Evolutionary conservation across 92 coral and sea anemone genomes (phyloP), one percentile per base, ranked within the genome.

Genomic region (Paramuricea clavata): DNA sequence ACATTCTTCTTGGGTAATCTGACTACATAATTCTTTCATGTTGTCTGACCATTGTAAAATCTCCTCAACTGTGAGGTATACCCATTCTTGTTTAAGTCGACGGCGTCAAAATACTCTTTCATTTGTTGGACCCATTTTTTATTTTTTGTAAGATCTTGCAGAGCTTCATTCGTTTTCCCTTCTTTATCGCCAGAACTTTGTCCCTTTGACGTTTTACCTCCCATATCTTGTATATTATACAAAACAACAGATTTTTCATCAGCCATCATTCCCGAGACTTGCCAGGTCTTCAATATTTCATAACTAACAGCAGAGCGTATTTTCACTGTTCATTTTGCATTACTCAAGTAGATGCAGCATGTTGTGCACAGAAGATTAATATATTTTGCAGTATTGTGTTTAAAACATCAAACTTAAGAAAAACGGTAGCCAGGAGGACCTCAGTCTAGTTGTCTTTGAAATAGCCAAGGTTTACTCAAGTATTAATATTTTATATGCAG

Each of bases 1-100:
- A 56, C 70, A 64, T 67, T 93, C 86, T 3, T 67, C 76, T 11
- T 86, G 68, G 32, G 88, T 88, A 15, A 92, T 90, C 44, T 39
- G 44, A 39, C 83, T 69, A 73, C 97, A 93, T 31, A 79, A 36
- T 26, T 33, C 82, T 39, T 71, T 81, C 87, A 93, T 57, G 70
- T 91, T 91, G 52, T 84, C 90, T 11, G 91, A 92, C 89, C 91
- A 89, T 75, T 88, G 83, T 76, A 88, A 61, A 25, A 91, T 75
- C 64, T 93, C 97, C 44, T 82, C 92, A 25, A 93, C 80, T 12
- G 82, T 76, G 22, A 93, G 36, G 73, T 32, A n/a, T n/a, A 78
- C 43, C 94, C 92, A 69, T 91, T 83, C 65, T 86, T 77, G 87
- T 91, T 83, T 43, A 91, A 64, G 59, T 90, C 94, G 17, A 93